Percentiles rank a stretch among this genome's conserved stretches.
phyloP scores from a whole-genome alignment of 64 coral and sea anemone genomes.

The Catalaphyllia jardinei region DNA sequence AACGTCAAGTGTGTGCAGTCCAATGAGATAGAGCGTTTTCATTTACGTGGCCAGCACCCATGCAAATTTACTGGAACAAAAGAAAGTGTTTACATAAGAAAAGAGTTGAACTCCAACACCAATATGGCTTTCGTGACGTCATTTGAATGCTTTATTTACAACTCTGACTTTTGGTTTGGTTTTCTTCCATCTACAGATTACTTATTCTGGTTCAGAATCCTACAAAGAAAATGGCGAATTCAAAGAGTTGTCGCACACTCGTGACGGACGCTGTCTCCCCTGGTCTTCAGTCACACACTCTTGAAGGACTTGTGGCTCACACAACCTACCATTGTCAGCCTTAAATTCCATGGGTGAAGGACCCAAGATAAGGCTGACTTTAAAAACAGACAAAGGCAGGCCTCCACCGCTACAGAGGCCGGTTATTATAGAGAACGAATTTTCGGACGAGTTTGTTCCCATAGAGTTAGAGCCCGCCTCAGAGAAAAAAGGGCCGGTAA shows the following conservation, averaged over 20 bases:
- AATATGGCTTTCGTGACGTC: too few relatives aligned
- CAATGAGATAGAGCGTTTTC: too few relatives aligned
- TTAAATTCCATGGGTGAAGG: constrained; percentile 64
- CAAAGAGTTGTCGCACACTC: constrained; percentile 30
- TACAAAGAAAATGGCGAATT: constrained; percentile 49
- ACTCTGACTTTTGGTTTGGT: too few relatives aligned
- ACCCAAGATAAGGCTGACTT: neutral
- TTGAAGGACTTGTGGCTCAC: constrained; percentile 59
- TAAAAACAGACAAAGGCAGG: constrained; percentile 70
- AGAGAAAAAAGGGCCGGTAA: constrained; percentile 78
- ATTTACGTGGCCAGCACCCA: too few relatives aligned
- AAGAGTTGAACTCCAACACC: too few relatives aligned
- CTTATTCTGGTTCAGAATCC: constrained; percentile 50
- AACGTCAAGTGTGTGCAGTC: too few relatives aligned
- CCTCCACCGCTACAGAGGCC: constrained; percentile 59
- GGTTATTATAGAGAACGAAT: constrained; percentile 21
- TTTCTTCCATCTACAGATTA: constrained; percentile 31
- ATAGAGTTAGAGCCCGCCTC: constrained; percentile 45
- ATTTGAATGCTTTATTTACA: too few relatives aligned
- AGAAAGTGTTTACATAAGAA: too few relatives aligned
- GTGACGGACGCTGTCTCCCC: constrained; percentile 32
- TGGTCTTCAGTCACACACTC: constrained; percentile 30
- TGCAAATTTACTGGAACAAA: too few relatives aligned
- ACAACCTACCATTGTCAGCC: constrained; percentile 70
- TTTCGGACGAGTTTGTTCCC: constrained; percentile 66